Evolutionary conservation across 1,140 invertebrate species (phyloP).

Genomic region (Antheraea mylitta): DNA sequence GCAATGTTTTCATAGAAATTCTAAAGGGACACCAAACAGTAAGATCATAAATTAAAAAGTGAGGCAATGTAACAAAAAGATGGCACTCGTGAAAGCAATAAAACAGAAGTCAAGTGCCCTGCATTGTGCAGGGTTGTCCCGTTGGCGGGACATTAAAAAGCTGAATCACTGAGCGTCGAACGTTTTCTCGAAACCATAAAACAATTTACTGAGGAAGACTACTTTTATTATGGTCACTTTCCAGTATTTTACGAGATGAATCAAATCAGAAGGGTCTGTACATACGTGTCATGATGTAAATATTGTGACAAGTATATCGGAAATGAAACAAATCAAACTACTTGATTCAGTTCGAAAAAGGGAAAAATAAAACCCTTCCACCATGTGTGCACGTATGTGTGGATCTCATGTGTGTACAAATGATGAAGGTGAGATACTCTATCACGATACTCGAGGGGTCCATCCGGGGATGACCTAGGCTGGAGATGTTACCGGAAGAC

Average conservation of each 20-base stretch:
- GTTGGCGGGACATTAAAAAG: slow-evolving; percentile 10
- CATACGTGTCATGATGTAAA: not conserved
- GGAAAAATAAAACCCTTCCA: too few relatives aligned
- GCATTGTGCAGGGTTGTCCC: slow-evolving; percentile 2
- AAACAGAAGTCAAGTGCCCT: not conserved
- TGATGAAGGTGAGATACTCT: too few relatives aligned
- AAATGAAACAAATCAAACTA: too few relatives aligned
- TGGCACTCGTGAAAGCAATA: slow-evolving; percentile 9
- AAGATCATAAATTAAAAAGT: not conserved
- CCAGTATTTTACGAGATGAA: slow-evolving; percentile 2
- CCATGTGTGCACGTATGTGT: too few relatives aligned
- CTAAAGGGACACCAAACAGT: not conserved
- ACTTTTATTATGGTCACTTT: slow-evolving; percentile 9
- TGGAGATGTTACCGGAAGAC: too few relatives aligned
- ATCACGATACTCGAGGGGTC: too few relatives aligned
- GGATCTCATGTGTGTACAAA: too few relatives aligned
- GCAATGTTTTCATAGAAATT: not conserved
- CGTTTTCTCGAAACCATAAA: slow-evolving; percentile 32
- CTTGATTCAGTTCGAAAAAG: too few relatives aligned
- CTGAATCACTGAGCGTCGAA: slow-evolving; percentile 4
- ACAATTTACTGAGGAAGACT: slow-evolving; percentile 35
- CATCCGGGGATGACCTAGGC: too few relatives aligned
- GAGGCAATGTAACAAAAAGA: slow-evolving; percentile 5
- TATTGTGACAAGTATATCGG: too few relatives aligned
- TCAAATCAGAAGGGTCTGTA: not conserved